phyloP scores from a whole-genome alignment of 2,888 invertebrate species.

The Lamellibrachia columna region DNA sequence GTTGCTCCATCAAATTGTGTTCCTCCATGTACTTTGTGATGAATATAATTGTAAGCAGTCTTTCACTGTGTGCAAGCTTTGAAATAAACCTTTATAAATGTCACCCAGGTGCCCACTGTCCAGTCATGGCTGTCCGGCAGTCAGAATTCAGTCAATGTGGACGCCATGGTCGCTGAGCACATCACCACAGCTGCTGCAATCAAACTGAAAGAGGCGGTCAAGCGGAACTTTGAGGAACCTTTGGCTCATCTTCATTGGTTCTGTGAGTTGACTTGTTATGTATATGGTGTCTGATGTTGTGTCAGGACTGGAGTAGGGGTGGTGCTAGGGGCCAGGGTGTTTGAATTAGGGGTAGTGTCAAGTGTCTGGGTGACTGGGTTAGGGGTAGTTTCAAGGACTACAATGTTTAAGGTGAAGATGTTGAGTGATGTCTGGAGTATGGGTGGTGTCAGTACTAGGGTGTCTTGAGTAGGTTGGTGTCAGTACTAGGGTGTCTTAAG shows the following conservation, averaged over 20 bases:
- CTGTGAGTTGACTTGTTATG: constrained; percentile 48
- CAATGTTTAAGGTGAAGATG: too few relatives aligned
- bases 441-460: too few relatives aligned
- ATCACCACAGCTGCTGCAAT: constrained; percentile 54
- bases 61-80: not conserved
- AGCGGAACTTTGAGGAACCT: constrained; percentile 62
- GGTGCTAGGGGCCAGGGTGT: too few relatives aligned
- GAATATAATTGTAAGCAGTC: too few relatives aligned
- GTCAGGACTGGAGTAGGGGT: not conserved
- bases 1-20: too few relatives aligned
- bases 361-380: too few relatives aligned
- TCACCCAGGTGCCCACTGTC: constrained; percentile 54
- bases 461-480: too few relatives aligned
- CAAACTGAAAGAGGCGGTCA: constrained; percentile 60
- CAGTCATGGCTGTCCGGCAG: constrained; percentile 63
- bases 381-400: too few relatives aligned
- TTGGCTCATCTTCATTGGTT: constrained; percentile 61
- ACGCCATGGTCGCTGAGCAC: constrained; percentile 60
- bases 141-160: constrained; percentile 57
- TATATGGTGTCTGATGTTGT: not conserved
- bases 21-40: too few relatives aligned
- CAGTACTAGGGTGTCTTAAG: too few relatives aligned
- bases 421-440: too few relatives aligned
- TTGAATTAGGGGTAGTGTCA: too few relatives aligned
- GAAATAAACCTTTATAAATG: not conserved